These are phyloP conservation scores for Machimus atricapillus DNA, from an alignment of 2,888 invertebrate species.

Conservation along the genomic window DNA sequence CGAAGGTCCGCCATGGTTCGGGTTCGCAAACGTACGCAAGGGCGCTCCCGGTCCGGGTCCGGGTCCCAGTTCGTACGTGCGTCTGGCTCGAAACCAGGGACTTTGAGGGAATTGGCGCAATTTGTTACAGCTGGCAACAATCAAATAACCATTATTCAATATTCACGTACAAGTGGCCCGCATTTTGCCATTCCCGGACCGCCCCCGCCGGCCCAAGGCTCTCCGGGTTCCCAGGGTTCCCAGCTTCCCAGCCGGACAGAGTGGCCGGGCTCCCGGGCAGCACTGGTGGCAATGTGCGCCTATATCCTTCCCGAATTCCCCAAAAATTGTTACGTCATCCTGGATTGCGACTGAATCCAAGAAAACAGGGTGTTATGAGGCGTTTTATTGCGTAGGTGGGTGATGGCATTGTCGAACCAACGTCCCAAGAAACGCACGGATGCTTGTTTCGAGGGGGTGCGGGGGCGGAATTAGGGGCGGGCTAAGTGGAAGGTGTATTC, in stretches of 20 bases:
- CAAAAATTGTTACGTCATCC: slow-evolving; percentile 36
- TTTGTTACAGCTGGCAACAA: slow-evolving; percentile 47
- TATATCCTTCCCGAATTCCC: slow-evolving; percentile 12
- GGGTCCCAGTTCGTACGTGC: slow-evolving; percentile 1
- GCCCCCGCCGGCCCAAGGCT: background rate
- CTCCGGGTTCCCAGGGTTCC: background rate
- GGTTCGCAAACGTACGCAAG: background rate
- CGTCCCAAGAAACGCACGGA: background rate
- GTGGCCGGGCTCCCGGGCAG: background rate
- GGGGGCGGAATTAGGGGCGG: background rate
- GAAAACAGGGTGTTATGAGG: slow-evolving; percentile 16
- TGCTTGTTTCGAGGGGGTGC: background rate
- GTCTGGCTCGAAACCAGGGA: background rate
- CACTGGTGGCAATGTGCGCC: slow-evolving; percentile 1
- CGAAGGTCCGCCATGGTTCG: background rate
- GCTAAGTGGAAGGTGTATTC: slow-evolving; percentile 33
- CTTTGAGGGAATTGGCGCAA: slow-evolving; percentile 37
- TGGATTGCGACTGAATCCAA: slow-evolving; percentile 1
- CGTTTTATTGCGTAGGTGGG: slow-evolving; percentile 33
- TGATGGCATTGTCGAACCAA: background rate
- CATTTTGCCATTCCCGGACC: background rate
- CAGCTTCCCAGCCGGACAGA: background rate
- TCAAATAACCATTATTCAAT: slow-evolving; percentile 48
- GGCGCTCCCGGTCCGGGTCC: background rate
- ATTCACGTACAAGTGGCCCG: slow-evolving; percentile 43